These are phyloP conservation scores for Oophaga sylvatica DNA, from an alignment of 2,797 vertebrate species.

Conservation along the genomic window DNA sequence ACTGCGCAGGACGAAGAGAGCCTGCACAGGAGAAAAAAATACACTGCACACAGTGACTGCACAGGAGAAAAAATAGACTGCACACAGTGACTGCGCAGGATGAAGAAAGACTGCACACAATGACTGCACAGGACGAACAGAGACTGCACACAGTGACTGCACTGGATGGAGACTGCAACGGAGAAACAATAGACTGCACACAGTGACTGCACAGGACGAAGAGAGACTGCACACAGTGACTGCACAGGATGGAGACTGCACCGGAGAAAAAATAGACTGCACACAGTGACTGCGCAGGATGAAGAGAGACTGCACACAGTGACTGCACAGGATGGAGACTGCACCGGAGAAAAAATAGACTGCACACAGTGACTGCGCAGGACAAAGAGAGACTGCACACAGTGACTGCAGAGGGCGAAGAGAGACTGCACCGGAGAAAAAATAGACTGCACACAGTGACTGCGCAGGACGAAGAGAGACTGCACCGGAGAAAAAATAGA, in stretches of 20 bases:
- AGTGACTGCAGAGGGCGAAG: neutral
- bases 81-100: neutral
- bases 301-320: neutral
- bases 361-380: neutral
- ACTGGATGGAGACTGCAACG: neutral
- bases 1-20: neutral
- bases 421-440: neutral
- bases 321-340: neutral
- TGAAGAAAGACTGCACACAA: neutral
- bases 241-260: neutral
- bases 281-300: neutral
- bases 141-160: neutral
- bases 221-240: neutral
- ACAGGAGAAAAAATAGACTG: neutral
- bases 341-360: neutral
- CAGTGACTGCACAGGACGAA: neutral
- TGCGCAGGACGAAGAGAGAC: neutral
- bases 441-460: neutral
- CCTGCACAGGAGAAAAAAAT: neutral
- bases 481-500: neutral
- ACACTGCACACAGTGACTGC: neutral
- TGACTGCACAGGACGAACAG: neutral
- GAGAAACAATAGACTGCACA: neutral
- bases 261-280: neutral
- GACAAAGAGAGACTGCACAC: neutral